Percentiles rank a stretch among this genome's conserved stretches.
phyloP scores from a whole-genome alignment of 2,113 vertebrate genomes.

The Brevimyrus niger region DNA sequence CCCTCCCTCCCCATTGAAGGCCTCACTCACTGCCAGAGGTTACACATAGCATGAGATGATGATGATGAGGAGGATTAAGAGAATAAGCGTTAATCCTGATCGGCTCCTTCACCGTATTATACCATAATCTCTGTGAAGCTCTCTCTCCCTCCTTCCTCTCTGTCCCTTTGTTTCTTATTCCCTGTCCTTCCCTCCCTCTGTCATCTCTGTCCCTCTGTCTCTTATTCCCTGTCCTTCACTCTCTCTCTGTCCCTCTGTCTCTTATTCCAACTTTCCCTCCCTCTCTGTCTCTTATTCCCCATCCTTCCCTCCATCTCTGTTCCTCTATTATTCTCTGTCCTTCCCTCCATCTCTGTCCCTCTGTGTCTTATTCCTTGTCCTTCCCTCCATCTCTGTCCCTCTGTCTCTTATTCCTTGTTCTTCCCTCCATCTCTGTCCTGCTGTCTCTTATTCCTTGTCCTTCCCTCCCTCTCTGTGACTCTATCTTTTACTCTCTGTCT shows the following conservation, averaged over 20 bases:
- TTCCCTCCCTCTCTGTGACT: not conserved
- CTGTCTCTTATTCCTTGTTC: not conserved
- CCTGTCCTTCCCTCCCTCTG: not conserved
- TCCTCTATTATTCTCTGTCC: not conserved
- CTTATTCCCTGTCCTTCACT: not conserved
- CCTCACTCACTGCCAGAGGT: constrained; percentile 34
- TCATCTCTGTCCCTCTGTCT: not conserved
- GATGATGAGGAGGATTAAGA: constrained; percentile 33
- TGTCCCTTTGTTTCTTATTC: not conserved
- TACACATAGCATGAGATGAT: constrained; percentile 24
- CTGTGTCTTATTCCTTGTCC: not conserved
- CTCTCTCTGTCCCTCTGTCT: not conserved
- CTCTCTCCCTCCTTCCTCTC: not conserved
- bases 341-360: constrained; percentile 15
- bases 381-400: not conserved
- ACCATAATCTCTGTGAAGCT: not conserved
- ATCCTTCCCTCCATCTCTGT: not conserved
- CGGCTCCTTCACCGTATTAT: not conserved
- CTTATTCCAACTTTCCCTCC: no score
- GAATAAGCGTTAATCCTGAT: constrained; percentile 37
- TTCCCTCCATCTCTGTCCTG: not conserved
- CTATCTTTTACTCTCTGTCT: no score
- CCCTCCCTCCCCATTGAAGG: constrained; percentile 31
- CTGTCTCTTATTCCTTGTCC: not conserved
- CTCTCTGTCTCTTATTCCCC: not conserved